Evolutionary conservation across 64 coral and sea anemone genomes (phyloP).

Genomic region (Dendrophyllia cribrosa): DNA sequence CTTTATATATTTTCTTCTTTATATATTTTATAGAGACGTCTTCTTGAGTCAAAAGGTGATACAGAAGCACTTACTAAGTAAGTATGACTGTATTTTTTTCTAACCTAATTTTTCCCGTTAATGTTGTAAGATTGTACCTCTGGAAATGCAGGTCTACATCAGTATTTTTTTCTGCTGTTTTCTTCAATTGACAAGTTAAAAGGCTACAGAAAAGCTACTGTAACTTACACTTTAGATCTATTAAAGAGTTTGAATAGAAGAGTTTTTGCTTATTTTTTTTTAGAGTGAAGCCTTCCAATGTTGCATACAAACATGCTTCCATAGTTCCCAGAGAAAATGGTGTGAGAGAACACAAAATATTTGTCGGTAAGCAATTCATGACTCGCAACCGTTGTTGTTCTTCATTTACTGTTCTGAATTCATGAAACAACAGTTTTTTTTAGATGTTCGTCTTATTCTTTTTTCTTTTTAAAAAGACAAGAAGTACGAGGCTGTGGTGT

Average conservation of each 20-base stretch:
- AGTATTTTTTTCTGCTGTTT: no score
- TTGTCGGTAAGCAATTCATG: slow-evolving; percentile 83
- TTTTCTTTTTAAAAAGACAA: slow-evolving; percentile 80
- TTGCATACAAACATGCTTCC: slow-evolving; percentile 91
- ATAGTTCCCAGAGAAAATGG: slow-evolving; percentile 85
- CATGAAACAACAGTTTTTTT: not conserved
- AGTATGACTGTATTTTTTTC: not conserved
- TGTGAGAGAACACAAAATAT: slow-evolving; percentile 91
- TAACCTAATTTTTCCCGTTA: no score
- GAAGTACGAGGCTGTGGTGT: slow-evolving; percentile 92
- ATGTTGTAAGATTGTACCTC: no score
- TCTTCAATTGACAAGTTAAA: no score
- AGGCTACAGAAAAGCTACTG: no score
- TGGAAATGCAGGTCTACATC: no score
- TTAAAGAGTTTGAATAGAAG: not conserved
- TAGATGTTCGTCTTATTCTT: not conserved
- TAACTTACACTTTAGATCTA: no score
- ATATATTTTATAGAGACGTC: slow-evolving; percentile 67
- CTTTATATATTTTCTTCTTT: not conserved
- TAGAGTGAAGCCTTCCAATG: slow-evolving; percentile 96
- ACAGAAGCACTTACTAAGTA: slow-evolving; percentile 64
- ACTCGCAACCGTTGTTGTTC: not conserved
- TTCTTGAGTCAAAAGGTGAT: slow-evolving; percentile 96
- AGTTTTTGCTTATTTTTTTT: not conserved
- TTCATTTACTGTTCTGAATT: not conserved